phyloP scores from a whole-genome alignment of 1,140 invertebrate species.

The Mya arenaria region DNA sequence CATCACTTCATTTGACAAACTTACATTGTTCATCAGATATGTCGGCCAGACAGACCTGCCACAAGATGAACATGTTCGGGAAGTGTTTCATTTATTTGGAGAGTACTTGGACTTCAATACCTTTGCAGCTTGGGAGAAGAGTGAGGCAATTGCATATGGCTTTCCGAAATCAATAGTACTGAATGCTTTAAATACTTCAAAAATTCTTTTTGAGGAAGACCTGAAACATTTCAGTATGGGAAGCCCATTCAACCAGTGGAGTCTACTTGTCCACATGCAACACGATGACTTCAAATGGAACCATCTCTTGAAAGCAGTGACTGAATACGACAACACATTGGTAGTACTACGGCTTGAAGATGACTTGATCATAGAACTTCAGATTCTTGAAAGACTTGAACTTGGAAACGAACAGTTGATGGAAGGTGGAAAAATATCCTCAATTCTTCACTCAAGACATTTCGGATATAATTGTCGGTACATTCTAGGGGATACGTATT shows the following conservation, averaged over 20 bases:
- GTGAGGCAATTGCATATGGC: not conserved
- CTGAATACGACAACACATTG: slow-evolving; percentile 16
- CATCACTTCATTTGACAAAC: slow-evolving; percentile 35
- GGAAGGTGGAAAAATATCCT: slow-evolving; percentile 25
- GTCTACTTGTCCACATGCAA: not conserved
- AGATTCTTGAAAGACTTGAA: not conserved
- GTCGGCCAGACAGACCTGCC: not conserved
- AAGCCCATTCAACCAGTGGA: slow-evolving; percentile 17
- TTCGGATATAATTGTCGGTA: slow-evolving; percentile 47
- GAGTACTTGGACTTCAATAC: slow-evolving; percentile 38
- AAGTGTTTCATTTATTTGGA: slow-evolving; percentile 15
- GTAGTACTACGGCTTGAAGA: slow-evolving; percentile 24
- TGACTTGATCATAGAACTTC: slow-evolving; percentile 20
- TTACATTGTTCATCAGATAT: slow-evolving; percentile 24
- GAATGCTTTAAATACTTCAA: slow-evolving; percentile 39
- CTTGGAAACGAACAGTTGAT: slow-evolving; percentile 12
- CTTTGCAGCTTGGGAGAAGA: slow-evolving; percentile 20
- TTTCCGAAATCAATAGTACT: slow-evolving; percentile 15
- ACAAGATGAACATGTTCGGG: not conserved
- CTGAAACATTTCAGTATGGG: slow-evolving; percentile 40
- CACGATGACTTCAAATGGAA: slow-evolving; percentile 25
- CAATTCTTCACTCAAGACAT: slow-evolving; percentile 37
- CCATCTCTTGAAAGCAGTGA: slow-evolving; percentile 28
- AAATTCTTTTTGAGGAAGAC: slow-evolving; percentile 23
- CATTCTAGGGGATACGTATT: slow-evolving; percentile 34